Conservation (phyloP, 37 sponge, comb jelly and placozoan species). For the Mnemiopsis leidyi region DNA sequence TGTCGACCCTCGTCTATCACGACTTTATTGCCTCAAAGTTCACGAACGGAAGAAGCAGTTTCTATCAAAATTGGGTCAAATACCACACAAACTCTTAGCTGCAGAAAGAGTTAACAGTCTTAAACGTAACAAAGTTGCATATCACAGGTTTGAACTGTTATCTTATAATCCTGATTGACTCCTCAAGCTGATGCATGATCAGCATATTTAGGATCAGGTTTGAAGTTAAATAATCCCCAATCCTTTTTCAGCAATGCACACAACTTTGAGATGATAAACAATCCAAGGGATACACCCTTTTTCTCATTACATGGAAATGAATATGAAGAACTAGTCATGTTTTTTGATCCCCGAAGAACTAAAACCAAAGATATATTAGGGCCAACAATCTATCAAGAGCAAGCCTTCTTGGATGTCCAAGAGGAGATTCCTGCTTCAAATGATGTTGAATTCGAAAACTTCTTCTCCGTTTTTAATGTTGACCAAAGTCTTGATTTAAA, state of each 20-base stretch:
- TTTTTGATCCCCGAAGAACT: conserved; percentile 41
- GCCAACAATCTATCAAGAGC: conserved; percentile 5
- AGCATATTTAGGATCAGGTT: too few relatives aligned
- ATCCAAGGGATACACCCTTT: conserved; percentile 17
- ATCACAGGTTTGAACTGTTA: neutral
- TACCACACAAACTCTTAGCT: neutral
- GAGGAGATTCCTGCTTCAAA: conserved; percentile 30
- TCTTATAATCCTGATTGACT: neutral
- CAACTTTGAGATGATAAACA: conserved; percentile 18
- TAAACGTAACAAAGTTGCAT: neutral
- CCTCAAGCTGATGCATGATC: neutral
- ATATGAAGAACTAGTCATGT: neutral
- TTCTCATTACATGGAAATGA: conserved; percentile 28
- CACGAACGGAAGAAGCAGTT: neutral
- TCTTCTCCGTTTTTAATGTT: neutral
- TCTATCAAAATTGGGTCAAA: neutral
- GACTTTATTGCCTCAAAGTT: neutral
- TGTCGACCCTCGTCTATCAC: neutral
- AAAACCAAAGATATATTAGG: conserved; percentile 1
- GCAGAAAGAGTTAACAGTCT: neutral
- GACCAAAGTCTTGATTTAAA: neutral
- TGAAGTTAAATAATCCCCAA: too few relatives aligned
- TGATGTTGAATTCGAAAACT: neutral
- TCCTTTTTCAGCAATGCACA: conserved; percentile 15
- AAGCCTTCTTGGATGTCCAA: neutral